A percentile compares a stretch with the other conserved stretches of the same genome.
Evolutionary conservation across 2,113 vertebrate genomes (phyloP).

Genomic region (Gnathonemus echidnorhynchus): DNA sequence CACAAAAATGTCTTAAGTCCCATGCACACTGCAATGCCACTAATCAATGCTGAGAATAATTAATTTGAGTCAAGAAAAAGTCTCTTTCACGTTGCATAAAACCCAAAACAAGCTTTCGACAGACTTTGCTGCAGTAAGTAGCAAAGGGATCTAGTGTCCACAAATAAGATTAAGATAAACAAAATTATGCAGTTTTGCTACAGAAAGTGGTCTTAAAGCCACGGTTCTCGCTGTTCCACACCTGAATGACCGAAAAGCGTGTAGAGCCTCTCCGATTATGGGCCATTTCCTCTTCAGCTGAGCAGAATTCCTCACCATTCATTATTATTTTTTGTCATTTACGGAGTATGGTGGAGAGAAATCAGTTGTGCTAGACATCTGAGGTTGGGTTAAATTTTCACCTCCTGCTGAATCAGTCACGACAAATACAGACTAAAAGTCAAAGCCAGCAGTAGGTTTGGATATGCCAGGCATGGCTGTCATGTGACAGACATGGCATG

Average conservation of each 20-base stretch:
- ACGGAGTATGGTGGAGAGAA: slow-evolving; percentile 16
- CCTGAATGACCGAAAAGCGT: neutral
- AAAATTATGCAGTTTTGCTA: neutral
- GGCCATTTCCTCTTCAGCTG: neutral
- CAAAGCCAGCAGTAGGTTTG: neutral
- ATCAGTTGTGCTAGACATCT: neutral
- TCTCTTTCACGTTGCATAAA: neutral
- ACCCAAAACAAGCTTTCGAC: neutral
- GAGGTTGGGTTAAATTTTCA: slow-evolving; percentile 6
- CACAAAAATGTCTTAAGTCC: neutral
- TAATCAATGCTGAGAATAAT: neutral
- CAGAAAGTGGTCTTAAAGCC: neutral
- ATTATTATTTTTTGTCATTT: slow-evolving; percentile 20
- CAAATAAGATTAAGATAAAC: neutral
- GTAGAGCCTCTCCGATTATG: neutral
- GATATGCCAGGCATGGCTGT: neutral
- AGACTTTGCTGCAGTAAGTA: neutral
- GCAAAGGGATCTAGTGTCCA: neutral
- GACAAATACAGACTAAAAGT: slow-evolving; percentile 3
- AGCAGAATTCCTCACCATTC: slow-evolving; percentile 28
- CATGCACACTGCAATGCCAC: neutral
- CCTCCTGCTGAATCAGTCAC: neutral
- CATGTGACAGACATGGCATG: neutral
- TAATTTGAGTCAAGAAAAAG: neutral
- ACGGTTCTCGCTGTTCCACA: neutral